phyloP scores from a whole-genome alignment of 2,797 vertebrate species.

The Takifugu rubripes region DNA sequence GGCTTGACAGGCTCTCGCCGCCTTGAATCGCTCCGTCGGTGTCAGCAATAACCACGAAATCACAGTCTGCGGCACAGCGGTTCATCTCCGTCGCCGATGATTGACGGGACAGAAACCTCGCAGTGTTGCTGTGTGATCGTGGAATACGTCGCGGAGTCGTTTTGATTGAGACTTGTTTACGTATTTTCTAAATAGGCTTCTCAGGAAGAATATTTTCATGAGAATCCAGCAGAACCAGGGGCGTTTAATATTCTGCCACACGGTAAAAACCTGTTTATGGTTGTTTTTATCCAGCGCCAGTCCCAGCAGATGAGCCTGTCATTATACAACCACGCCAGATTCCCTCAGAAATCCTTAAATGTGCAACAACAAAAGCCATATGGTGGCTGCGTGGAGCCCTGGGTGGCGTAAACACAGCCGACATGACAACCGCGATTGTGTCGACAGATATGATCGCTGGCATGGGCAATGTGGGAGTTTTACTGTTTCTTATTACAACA shows the following conservation, averaged over 20 bases:
- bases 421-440: slow-evolving; percentile 23
- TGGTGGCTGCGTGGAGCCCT: slow-evolving; percentile 26
- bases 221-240: no score
- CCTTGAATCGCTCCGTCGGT: slow-evolving; percentile 32
- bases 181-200: background rate
- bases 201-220: no score
- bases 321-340: slow-evolving; percentile 48
- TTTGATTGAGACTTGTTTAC: background rate
- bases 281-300: slow-evolving; percentile 42
- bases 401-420: slow-evolving; percentile 14
- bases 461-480: slow-evolving; percentile 1
- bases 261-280: background rate
- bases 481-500: no score
- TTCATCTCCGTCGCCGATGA: slow-evolving; percentile 38
- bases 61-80: slow-evolving; percentile 46
- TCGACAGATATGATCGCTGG: slow-evolving; percentile 29
- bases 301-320: slow-evolving; percentile 56
- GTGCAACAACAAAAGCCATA: slow-evolving; percentile 59
- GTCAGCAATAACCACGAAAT: slow-evolving; percentile 52
- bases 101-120: slow-evolving; percentile 53
- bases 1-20: slow-evolving; percentile 44
- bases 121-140: slow-evolving; percentile 4
- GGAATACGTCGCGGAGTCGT: background rate
- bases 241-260: no score
- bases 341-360: slow-evolving; percentile 35